These are phyloP conservation scores for Sympetrum striolatum DNA, from an alignment of 2,888 invertebrate genomes.

Conservation along the genomic window DNA sequence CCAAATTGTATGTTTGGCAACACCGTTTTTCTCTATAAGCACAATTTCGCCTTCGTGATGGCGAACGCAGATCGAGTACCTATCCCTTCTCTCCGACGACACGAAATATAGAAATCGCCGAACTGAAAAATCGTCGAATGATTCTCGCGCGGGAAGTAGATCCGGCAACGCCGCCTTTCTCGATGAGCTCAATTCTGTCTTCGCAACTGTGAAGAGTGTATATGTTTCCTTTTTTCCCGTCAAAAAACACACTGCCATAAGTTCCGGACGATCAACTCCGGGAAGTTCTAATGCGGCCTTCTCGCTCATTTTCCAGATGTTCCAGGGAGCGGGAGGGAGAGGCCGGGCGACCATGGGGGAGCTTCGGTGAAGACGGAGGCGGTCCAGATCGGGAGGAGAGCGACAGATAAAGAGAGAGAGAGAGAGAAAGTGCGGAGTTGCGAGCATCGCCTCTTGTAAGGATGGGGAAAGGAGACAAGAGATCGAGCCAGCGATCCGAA, in stretches of 20 bases:
- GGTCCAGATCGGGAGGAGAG: background rate
- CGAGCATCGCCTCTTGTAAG: background rate
- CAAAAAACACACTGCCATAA: background rate
- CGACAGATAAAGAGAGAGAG: background rate
- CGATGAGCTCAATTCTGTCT: no score
- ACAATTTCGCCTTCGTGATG: no score
- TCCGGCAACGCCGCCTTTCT: no score
- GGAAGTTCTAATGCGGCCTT: background rate
- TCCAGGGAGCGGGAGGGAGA: background rate
- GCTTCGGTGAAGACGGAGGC: background rate
- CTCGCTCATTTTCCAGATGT: background rate
- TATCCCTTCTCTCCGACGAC: no score
- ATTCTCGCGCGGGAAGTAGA: no score
- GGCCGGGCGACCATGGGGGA: background rate
- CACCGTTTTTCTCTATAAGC: no score
- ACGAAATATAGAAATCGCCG: no score
- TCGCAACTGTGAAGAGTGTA: no score
- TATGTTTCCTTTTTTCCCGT: no score
- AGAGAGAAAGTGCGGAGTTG: background rate
- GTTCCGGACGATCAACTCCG: background rate
- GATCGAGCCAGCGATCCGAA: conserved; percentile 29
- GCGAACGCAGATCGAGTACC: no score
- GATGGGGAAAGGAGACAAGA: conserved; percentile 41
- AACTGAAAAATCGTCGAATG: no score
- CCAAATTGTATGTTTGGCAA: no score